Percentiles rank a stretch among this genome's conserved stretches.
phyloP scores from a whole-genome alignment of 2,113 vertebrate genomes.

The crab-eating macaque (Macaca fascicularis) region T2T-MFA8v1.1 NC_088380.1:12621501-12622000 shows the following conservation, averaged over 20 bases:
- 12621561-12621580: neutral
- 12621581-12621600: neutral
- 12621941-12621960: neutral
- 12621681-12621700: neutral
- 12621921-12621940: neutral
- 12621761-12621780: neutral
- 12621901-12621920: neutral
- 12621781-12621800: neutral
- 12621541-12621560: neutral
- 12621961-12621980: neutral
- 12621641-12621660: neutral
- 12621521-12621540: neutral
- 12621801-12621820: neutral
- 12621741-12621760: neutral
- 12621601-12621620: neutral
- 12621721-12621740: neutral
- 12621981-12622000: neutral
- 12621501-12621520: neutral
- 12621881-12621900: neutral
- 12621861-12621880: neutral
- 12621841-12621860: neutral
- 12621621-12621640: neutral
- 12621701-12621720: neutral
- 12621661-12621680: neutral
- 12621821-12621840: neutral